A percentile compares a stretch with the other conserved stretches of the same genome.
phyloP scores from a whole-genome alignment of 92 coral and sea anemone species.

The Phenganax stokvisi region DNA sequence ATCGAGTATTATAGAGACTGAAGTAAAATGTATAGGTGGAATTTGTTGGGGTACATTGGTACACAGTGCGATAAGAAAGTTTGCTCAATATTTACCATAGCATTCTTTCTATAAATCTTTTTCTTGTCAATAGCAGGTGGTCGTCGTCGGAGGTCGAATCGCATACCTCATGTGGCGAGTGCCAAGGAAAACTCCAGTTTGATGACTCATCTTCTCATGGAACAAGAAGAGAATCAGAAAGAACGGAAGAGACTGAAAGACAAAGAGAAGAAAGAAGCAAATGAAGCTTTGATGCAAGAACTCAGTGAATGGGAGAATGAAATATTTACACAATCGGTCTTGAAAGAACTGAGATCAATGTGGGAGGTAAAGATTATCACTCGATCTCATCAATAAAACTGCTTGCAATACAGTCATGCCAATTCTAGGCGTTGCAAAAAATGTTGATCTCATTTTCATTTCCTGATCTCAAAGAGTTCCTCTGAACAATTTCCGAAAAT shows the following conservation, averaged over 20 bases:
- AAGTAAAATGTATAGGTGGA: no score
- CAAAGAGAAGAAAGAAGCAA: conserved; percentile 91
- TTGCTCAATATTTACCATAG: not conserved
- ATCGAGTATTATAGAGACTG: no score
- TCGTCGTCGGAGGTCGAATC: conserved; percentile 72
- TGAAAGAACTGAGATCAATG: conserved; percentile 74
- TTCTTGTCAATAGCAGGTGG: conserved; percentile 40
- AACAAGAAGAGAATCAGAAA: conserved; percentile 74
- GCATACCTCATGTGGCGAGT: conserved; percentile 55
- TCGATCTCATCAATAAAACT: no score
- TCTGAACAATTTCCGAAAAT: no score
- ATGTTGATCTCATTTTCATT: no score
- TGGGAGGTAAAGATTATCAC: conserved; percentile 71
- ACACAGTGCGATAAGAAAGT: no score
- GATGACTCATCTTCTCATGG: conserved; percentile 72
- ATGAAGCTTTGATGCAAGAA: conserved; percentile 83
- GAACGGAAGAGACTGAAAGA: conserved; percentile 78
- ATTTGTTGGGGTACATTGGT: no score
- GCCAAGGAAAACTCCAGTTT: conserved; percentile 71
- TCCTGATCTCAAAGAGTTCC: no score
- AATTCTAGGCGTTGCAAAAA: no score
- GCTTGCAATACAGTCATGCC: no score
- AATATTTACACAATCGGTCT: conserved; percentile 50
- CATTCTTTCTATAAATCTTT: not conserved
- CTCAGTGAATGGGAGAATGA: conserved; percentile 85